Evolutionary conservation across 2,797 vertebrate genomes (phyloP).

Genomic region (Cephalopachus bancanus): DNA sequence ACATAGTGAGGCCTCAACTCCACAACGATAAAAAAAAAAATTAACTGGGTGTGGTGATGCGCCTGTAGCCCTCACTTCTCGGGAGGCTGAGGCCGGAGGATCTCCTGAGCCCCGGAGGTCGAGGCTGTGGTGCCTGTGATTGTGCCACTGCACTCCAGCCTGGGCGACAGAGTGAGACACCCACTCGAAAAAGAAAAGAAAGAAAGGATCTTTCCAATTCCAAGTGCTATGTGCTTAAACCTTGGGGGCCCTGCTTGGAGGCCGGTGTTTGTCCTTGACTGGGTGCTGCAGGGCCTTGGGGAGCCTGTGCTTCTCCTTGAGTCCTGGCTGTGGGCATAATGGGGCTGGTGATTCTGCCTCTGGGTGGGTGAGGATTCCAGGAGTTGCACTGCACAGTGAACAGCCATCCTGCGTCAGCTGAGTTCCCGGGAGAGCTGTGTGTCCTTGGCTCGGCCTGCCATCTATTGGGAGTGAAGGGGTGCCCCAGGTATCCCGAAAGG

Average conservation of each 20-base stretch:
- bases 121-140: too few species aligned
- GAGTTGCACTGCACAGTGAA: fast-evolving
- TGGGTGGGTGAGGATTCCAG: not conserved
- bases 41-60: too few species aligned
- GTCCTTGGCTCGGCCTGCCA: not conserved
- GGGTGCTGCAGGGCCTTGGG: not conserved
- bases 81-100: too few species aligned
- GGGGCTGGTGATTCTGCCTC: not conserved
- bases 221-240: too few species aligned
- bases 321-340: not conserved
- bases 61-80: too few species aligned
- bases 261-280: not conserved
- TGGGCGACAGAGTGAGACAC: too few species aligned
- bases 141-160: too few species aligned
- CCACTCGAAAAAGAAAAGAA: too few species aligned
- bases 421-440: not conserved
- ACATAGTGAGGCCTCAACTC: too few species aligned
- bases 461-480: not conserved
- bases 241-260: not conserved
- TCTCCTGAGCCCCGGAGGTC: too few species aligned
- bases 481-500: not conserved
- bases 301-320: not conserved
- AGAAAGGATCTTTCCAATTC: not conserved
- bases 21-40: too few species aligned
- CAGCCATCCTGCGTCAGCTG: not conserved